Evolutionary conservation across 2,797 vertebrate species (phyloP).

Genomic region (Knipowitschia caucasica): DNA sequence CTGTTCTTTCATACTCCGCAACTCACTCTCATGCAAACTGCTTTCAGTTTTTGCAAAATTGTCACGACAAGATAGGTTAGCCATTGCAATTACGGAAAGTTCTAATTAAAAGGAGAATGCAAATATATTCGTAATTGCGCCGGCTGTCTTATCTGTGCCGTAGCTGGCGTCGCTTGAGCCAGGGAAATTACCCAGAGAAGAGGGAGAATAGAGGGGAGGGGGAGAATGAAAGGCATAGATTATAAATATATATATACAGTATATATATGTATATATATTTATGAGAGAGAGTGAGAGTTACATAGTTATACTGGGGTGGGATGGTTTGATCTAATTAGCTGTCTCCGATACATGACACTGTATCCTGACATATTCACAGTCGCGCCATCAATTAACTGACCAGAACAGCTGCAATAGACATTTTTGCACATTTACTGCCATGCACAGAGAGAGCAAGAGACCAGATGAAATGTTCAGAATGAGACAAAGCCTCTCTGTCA

Average conservation of each 20-base stretch:
- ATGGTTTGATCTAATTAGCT: slow-evolving; percentile 63
- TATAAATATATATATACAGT: no score
- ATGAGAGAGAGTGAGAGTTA: slow-evolving; percentile 17
- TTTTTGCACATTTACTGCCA: slow-evolving; percentile 15
- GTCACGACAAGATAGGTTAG: slow-evolving; percentile 73
- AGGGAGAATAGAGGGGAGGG: slow-evolving; percentile 22
- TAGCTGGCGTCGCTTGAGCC: slow-evolving; percentile 68
- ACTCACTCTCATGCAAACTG: slow-evolving; percentile 70
- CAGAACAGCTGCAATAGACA: slow-evolving; percentile 38
- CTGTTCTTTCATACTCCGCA: slow-evolving; percentile 44
- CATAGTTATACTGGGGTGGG: background rate
- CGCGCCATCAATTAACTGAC: slow-evolving; percentile 66
- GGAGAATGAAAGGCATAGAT: background rate
- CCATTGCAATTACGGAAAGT: slow-evolving; percentile 66
- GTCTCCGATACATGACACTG: slow-evolving; percentile 60
- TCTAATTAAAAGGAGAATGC: slow-evolving; percentile 77
- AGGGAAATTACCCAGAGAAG: slow-evolving; percentile 60
- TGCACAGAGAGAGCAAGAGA: background rate
- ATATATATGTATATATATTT: no score
- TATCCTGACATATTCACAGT: slow-evolving; percentile 61
- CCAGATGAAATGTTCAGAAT: slow-evolving; percentile 19
- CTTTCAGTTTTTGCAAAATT: slow-evolving; percentile 72
- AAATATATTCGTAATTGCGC: slow-evolving; percentile 77
- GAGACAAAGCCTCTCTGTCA: slow-evolving; percentile 18
- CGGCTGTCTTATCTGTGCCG: slow-evolving; percentile 73